Percentiles rank a stretch among this genome's conserved stretches.
Evolutionary conservation across 2,797 vertebrate genomes (phyloP).

Genomic region (Oceanodroma leucorhoa): DNA sequence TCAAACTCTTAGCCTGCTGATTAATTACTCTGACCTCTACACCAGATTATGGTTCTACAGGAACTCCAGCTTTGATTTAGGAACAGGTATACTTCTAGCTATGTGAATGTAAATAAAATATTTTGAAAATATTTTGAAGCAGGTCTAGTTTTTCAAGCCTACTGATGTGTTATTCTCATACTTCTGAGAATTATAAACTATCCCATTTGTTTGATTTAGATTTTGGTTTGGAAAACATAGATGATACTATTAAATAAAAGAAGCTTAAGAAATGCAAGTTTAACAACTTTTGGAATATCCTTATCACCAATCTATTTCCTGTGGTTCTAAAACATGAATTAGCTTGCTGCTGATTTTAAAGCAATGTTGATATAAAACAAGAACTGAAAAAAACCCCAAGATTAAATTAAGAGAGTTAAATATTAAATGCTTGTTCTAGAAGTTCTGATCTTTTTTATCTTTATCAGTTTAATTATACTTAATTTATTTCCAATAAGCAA

Average conservation of each 20-base stretch:
- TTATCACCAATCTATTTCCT: background rate
- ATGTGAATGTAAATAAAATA: background rate
- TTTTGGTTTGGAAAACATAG: background rate
- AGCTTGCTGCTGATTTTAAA: background rate
- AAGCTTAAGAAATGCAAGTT: background rate
- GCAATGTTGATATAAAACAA: background rate
- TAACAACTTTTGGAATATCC: background rate
- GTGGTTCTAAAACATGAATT: background rate
- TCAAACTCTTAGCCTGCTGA: background rate
- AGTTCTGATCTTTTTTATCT: background rate
- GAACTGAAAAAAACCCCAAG: background rate
- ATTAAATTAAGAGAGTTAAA: background rate
- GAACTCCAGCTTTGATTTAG: background rate
- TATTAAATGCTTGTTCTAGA: background rate
- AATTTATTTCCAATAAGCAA: background rate
- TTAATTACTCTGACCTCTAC: background rate
- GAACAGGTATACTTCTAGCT: background rate
- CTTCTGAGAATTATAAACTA: background rate
- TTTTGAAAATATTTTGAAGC: background rate
- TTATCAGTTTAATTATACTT: background rate
- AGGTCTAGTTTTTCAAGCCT: background rate
- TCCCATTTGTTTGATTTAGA: background rate
- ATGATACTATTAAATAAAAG: background rate
- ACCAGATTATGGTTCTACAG: background rate
- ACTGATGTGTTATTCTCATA: background rate